Base-by-base conservation (phyloP, 2,888 invertebrate genomes). In the Apodemia mormo region DNA sequence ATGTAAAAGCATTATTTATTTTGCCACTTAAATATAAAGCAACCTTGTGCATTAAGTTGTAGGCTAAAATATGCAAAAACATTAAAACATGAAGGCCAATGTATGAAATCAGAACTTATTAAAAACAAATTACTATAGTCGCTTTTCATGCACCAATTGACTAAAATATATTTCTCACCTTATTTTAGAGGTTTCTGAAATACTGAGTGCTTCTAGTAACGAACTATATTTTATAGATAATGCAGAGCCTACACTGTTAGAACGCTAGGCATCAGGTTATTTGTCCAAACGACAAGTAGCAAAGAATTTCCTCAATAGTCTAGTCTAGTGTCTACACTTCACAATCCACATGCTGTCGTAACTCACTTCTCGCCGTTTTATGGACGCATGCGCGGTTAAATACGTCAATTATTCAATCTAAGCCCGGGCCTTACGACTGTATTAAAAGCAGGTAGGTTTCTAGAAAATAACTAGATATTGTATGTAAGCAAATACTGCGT, bases 371-470 rank as follows among this genome's bases (percentile, higher is more conserved):
- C 76, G 73, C 71, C 76, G 79, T 68, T 79, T 76, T 75, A 68
- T 75, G 75, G 72, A 84, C 90, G 90, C 90, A 86, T 89, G 90
- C 90, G 90, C 84, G 76, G 71, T 71, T 75, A 73, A 79, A 79
- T 76, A 82, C 82, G 83, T 86, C 87, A 86, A 85, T 86, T 86
- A 81, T 82, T 83, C 80, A 85, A 86, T 86, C 80, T 78, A 71
- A 78, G 65, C 79, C 84, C 85, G 85, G 85, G 85, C 72, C 67
- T 56, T 68, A 43, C 61, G n/a, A 65, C 61, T 65, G 58, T 52
- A 43, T 69, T 68, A 68, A 68, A 61, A 61, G 14, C 43, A 68
- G 33, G 49, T 14, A 49, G 4, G 49, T 45, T 45, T 45, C 45
- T 49, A 49, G 49, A 12, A 49, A 49, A 49, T 14, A 49, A 49